These are phyloP conservation scores for Pterobdella sp. DNA, from an alignment of 2,888 invertebrate genomes.

Conservation along the genomic window DNA sequence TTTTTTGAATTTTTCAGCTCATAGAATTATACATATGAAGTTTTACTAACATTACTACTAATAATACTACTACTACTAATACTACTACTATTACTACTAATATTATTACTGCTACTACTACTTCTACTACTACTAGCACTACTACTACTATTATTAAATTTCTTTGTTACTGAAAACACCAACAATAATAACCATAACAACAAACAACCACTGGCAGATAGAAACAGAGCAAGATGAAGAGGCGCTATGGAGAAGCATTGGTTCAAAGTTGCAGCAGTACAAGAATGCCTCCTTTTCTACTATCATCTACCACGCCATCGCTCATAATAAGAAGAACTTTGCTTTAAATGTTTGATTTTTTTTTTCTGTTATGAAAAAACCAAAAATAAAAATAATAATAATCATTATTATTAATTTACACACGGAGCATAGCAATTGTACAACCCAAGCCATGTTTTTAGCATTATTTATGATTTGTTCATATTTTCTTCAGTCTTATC, in stretches of 20 bases:
- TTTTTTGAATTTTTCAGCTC: no score
- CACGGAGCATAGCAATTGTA: no score
- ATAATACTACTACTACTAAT: no score
- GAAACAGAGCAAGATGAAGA: neutral
- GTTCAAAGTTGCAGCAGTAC: neutral
- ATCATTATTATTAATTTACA: no score
- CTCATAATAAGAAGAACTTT: neutral
- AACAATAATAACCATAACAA: neutral
- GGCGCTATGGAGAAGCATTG: slow-evolving; percentile 1
- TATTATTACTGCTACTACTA: neutral
- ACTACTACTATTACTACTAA: no score
- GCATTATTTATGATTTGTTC: neutral
- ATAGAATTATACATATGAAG: no score
- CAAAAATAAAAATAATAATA: no score
- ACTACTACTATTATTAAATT: neutral
- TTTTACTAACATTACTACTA: no score
- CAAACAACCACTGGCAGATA: neutral
- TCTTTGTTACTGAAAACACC: neutral
- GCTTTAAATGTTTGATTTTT: neutral
- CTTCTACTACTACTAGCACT: neutral
- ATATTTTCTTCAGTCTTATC: neutral
- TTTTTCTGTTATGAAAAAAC: neutral
- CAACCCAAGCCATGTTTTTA: no score
- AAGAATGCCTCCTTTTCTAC: neutral
- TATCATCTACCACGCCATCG: slow-evolving; percentile 12